These are phyloP conservation scores for Tetrapedia diversipes DNA, from an alignment of 2,888 invertebrate species.

Conservation along the genomic window DNA sequence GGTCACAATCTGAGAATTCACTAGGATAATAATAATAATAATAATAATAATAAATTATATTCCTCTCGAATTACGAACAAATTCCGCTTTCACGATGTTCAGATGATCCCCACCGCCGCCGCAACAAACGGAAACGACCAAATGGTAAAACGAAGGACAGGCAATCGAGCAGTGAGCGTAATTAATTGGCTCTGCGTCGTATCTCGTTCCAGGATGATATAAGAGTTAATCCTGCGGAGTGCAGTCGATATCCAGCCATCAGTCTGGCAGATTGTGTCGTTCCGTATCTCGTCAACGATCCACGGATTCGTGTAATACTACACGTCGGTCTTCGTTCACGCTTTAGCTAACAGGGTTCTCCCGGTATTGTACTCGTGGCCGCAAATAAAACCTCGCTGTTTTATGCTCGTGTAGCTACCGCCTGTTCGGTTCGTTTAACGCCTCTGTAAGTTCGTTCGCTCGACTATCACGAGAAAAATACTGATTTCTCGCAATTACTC, in stretches of 20 bases:
- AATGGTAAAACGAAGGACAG: conserved; percentile 11
- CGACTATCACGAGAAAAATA: conserved; percentile 20
- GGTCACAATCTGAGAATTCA: too few relatives aligned
- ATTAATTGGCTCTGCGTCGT: conserved; percentile 72
- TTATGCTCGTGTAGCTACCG: conserved; percentile 21
- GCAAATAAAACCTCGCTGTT: conserved; percentile 33
- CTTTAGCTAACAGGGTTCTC: conserved; percentile 16
- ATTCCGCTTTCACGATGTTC: too few relatives aligned
- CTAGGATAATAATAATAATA: too few relatives aligned
- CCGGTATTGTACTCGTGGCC: conserved; percentile 5
- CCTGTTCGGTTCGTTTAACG: conserved; percentile 9
- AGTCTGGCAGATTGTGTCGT: conserved; percentile 35
- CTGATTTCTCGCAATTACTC: neutral
- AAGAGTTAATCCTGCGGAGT: conserved; percentile 75
- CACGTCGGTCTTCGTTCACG: conserved; percentile 12
- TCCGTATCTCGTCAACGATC: conserved; percentile 44
- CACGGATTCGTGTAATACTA: conserved; percentile 37
- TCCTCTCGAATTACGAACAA: neutral
- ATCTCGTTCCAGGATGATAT: conserved; percentile 68
- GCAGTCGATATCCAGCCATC: conserved; percentile 69
- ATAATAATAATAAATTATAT: neutral
- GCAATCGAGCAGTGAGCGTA: conserved; percentile 45
- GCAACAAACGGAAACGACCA: neutral
- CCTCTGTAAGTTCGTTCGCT: conserved; percentile 10
- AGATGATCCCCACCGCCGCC: neutral